These are phyloP conservation scores for Linyphia triangularis DNA, from an alignment of 2,888 invertebrate genomes.

Conservation along the genomic window DNA sequence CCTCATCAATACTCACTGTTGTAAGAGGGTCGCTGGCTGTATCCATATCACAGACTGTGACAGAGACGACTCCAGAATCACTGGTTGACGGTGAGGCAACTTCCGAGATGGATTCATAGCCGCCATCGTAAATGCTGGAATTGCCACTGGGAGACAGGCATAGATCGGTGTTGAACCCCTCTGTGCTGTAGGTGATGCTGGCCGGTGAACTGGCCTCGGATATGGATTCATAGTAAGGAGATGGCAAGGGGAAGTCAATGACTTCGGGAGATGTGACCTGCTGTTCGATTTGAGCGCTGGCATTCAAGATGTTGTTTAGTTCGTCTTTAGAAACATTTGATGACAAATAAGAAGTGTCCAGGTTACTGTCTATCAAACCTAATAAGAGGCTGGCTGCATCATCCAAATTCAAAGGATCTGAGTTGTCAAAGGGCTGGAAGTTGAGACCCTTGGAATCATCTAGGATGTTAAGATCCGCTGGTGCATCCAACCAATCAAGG, in stretches of 20 bases:
- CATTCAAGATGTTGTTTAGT: background rate
- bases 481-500: constrained; percentile 61
- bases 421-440: constrained; percentile 23
- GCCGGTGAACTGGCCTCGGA: constrained; percentile 28
- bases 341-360: constrained; percentile 22
- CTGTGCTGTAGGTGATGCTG: constrained; percentile 2
- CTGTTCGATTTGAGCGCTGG: background rate
- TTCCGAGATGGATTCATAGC: background rate
- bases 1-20: constrained; percentile 42
- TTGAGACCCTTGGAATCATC: constrained; percentile 13
- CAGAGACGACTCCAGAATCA: background rate
- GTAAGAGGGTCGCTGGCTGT: background rate
- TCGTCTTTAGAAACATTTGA: constrained; percentile 20
- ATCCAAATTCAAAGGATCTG: constrained; percentile 25
- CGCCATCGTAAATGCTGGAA: background rate
- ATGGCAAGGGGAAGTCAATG: background rate
- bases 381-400: constrained; percentile 7
- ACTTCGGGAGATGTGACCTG: constrained; percentile 6
- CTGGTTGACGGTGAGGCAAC: background rate
- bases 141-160: background rate
- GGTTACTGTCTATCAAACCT: background rate
- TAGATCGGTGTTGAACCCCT: background rate
- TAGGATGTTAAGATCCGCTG: constrained; percentile 43
- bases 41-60: constrained; percentile 9
- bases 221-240: constrained; percentile 31